These are phyloP conservation scores for Zaprionus obscuricornis DNA, from an alignment of 2,888 invertebrate species.

Conservation along the genomic window DNA sequence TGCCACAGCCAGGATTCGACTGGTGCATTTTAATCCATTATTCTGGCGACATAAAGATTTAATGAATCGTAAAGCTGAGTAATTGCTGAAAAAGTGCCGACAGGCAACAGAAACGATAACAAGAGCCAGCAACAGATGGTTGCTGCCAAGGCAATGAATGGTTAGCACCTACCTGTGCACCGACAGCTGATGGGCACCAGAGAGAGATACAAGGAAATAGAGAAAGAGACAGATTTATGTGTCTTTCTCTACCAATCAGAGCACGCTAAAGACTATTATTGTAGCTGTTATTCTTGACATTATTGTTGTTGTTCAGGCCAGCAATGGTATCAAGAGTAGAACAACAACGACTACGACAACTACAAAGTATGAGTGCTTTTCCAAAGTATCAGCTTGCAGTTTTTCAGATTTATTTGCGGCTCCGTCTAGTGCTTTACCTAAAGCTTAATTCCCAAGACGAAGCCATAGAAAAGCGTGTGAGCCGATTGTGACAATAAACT, in stretches of 20 bases:
- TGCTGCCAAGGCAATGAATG: not conserved
- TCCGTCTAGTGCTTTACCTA: slow-evolving; percentile 20
- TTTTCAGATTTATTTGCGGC: slow-evolving; percentile 48
- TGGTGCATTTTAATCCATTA: slow-evolving; percentile 67
- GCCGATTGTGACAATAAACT: slow-evolving; percentile 51
- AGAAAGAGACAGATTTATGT: slow-evolving; percentile 25
- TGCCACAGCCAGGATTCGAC: slow-evolving; percentile 18
- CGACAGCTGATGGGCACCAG: not conserved
- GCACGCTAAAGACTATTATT: not conserved
- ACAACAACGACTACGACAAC: too few relatives aligned
- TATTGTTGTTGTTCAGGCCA: slow-evolving; percentile 6
- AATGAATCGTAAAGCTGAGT: slow-evolving; percentile 77
- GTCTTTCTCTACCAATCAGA: slow-evolving; percentile 2
- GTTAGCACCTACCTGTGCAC: too few relatives aligned
- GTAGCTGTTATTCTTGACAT: not conserved
- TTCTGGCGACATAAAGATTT: slow-evolving; percentile 66
- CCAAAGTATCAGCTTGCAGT: slow-evolving; percentile 57
- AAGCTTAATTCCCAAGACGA: slow-evolving; percentile 39
- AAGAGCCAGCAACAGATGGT: not conserved
- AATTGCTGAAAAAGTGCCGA: slow-evolving; percentile 60
- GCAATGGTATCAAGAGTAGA: slow-evolving; percentile 21
- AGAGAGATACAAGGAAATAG: not conserved
- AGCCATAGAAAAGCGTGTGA: slow-evolving; percentile 58
- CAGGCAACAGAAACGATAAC: slow-evolving; percentile 21
- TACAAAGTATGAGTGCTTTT: slow-evolving; percentile 37